Conservation (phyloP, 2,113 vertebrate genomes). For the Delphinus delphis region DNA sequence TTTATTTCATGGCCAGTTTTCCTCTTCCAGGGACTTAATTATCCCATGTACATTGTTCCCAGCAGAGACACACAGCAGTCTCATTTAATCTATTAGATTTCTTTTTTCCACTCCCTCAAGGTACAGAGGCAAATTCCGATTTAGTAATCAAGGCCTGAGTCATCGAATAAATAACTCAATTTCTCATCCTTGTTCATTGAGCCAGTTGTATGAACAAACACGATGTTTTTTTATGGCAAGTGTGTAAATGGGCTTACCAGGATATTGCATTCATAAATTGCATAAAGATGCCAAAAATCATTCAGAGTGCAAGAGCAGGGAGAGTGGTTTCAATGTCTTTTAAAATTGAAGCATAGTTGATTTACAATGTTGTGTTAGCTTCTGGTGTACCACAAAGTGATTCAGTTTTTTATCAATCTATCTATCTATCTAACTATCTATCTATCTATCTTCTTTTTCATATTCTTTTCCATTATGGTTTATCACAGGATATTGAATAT, state of each 20-base stretch:
- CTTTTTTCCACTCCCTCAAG: conserved; percentile 49
- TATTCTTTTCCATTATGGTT: neutral
- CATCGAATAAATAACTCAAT: conserved; percentile 77
- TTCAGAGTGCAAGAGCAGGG: neutral
- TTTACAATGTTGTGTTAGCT: no score
- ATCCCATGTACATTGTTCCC: neutral
- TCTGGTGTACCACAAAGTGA: no score
- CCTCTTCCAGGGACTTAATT: conserved; percentile 63
- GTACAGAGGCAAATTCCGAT: conserved; percentile 75
- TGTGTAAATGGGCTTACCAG: neutral
- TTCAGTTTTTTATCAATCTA: no score
- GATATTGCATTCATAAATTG: conserved; percentile 24
- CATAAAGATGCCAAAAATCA: conserved; percentile 10
- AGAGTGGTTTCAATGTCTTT: neutral
- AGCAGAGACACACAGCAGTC: neutral
- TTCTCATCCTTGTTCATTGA: conserved; percentile 65
- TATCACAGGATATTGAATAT: neutral
- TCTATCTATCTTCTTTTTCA: neutral
- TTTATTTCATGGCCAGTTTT: neutral
- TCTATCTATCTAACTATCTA: no score
- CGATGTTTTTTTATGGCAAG: conserved; percentile 59
- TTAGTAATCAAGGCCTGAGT: conserved; percentile 79
- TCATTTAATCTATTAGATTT: conserved; percentile 72
- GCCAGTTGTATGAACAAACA: conserved; percentile 74
- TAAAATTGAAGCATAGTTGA: neutral